These are phyloP conservation scores for Malurus leucopterus DNA, from an alignment of 2,797 vertebrate genomes.

Conservation along the genomic window DNA sequence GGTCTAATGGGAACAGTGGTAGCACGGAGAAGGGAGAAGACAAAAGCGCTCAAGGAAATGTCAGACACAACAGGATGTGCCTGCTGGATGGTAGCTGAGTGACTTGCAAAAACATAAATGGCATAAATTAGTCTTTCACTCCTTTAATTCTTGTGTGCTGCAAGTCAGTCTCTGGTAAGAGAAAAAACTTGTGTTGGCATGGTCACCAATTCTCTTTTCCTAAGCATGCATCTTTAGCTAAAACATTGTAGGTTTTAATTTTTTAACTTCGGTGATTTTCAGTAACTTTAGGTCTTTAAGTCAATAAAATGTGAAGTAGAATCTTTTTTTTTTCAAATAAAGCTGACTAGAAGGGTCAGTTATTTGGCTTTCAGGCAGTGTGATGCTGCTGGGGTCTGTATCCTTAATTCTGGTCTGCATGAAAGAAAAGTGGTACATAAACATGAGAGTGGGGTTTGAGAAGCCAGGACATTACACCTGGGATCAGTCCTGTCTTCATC, in stretches of 20 bases:
- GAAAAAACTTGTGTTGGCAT: neutral
- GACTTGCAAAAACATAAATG: constrained; percentile 14
- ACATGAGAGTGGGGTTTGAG: neutral
- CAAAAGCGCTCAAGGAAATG: constrained; percentile 12
- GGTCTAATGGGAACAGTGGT: neutral
- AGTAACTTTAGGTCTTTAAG: neutral
- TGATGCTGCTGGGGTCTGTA: neutral
- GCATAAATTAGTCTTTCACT: constrained; percentile 23
- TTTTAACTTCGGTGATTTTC: neutral
- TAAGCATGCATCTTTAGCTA: neutral
- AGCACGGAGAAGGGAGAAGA: neutral
- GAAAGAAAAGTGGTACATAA: neutral
- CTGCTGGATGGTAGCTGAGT: constrained; percentile 1
- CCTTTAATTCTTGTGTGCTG: neutral
- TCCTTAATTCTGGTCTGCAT: neutral
- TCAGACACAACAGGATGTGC: constrained; percentile 12
- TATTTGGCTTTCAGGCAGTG: neutral
- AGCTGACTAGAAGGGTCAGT: neutral
- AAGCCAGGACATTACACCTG: neutral
- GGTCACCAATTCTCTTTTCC: neutral
- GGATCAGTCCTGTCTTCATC: neutral
- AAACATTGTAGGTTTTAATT: neutral
- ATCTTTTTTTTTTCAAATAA: neutral
- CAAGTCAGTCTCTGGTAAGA: neutral
- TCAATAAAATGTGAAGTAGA: neutral